phyloP scores from a whole-genome alignment of 1,140 invertebrate genomes.

The Trichonephila inaurata region DNA sequence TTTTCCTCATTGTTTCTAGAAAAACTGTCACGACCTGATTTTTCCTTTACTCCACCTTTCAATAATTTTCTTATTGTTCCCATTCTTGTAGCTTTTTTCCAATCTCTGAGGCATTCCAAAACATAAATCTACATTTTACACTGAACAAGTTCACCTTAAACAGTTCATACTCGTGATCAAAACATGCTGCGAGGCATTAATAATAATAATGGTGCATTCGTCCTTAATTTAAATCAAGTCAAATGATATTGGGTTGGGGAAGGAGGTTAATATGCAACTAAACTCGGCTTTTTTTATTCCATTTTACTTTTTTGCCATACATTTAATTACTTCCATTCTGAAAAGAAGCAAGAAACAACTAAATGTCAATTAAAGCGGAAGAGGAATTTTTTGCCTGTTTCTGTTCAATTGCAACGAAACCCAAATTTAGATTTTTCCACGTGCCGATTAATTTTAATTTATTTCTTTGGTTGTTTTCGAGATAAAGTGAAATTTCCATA shows the following conservation, averaged over 20 bases:
- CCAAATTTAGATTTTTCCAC: no score
- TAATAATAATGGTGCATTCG: neutral
- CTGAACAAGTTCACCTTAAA: neutral
- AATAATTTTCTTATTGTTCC: neutral
- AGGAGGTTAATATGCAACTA: neutral
- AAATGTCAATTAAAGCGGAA: no score
- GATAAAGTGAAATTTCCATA: no score
- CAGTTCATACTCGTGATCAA: neutral
- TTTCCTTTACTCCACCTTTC: neutral
- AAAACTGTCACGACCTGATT: slow-evolving; percentile 2
- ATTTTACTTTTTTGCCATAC: neutral
- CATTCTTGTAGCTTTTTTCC: neutral
- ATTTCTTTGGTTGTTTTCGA: no score
- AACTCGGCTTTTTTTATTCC: neutral
- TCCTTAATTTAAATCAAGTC: neutral
- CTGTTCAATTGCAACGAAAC: no score
- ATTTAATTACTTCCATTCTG: neutral
- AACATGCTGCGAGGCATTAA: neutral
- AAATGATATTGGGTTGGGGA: no score
- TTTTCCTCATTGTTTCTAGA: neutral
- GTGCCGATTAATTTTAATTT: no score
- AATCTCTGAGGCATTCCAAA: neutral
- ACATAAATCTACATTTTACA: neutral
- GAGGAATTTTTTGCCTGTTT: no score
- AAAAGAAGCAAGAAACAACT: neutral